Conservation (phyloP, 2,797 vertebrate species). For the Macroramphosus scolopax region DNA sequence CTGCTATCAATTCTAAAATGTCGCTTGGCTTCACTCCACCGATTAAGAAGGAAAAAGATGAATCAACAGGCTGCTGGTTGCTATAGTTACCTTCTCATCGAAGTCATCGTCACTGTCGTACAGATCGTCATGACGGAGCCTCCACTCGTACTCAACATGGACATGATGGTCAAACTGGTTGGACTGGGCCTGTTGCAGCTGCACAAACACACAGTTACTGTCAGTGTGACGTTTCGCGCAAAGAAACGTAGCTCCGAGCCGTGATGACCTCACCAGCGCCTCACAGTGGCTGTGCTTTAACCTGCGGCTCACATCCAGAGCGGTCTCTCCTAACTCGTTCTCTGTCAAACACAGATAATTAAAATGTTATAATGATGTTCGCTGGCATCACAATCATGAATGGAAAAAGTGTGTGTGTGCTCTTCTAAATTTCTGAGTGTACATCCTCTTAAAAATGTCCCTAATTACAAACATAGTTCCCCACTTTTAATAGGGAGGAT, state of each 20-base stretch:
- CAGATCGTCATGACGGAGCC: constrained; percentile 79
- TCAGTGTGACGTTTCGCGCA: no score
- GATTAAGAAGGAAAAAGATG: no score
- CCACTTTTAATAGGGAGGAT: no score
- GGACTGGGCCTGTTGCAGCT: constrained; percentile 82
- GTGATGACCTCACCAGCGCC: constrained; percentile 75
- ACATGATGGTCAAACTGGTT: constrained; percentile 83
- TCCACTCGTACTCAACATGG: constrained; percentile 85
- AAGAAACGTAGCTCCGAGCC: no score
- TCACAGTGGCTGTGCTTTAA: constrained; percentile 80
- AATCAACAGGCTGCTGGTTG: no score
- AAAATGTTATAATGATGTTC: neutral
- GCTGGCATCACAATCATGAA: neutral
- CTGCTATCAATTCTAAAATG: no score
- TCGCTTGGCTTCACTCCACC: no score
- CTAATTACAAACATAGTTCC: no score
- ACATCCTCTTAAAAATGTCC: no score
- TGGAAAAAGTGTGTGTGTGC: neutral
- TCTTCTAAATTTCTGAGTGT: neutral
- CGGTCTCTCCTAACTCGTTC: constrained; percentile 79
- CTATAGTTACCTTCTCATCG: constrained; percentile 66
- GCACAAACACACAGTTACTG: neutral
- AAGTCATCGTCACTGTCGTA: constrained; percentile 86
- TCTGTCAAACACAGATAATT: constrained; percentile 59
- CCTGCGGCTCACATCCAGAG: constrained; percentile 78